Evolutionary conservation across 2,797 vertebrate genomes (phyloP).

Genomic region (Argyrosomus regius): DNA sequence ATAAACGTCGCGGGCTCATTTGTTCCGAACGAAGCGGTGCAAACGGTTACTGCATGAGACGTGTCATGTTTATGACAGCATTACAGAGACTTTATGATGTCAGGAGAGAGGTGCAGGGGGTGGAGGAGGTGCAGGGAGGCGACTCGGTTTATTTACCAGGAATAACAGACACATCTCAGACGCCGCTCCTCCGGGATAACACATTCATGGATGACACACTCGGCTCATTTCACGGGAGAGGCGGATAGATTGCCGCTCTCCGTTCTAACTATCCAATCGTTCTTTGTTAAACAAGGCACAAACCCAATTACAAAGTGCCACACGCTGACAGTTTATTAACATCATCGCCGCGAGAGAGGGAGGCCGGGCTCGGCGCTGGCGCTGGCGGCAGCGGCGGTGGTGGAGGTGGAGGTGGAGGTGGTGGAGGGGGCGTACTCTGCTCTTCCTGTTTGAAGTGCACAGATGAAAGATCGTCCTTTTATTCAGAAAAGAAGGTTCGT

Average conservation of each 20-base stretch:
- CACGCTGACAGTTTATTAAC: constrained; percentile 82
- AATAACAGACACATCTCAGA: constrained; percentile 74
- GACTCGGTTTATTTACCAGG: constrained; percentile 72
- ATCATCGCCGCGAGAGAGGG: constrained; percentile 67
- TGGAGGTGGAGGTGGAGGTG: background rate
- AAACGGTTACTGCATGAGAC: constrained; percentile 45
- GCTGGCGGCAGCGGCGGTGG: background rate
- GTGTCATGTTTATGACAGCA: constrained; percentile 74
- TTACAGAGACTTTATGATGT: constrained; percentile 76
- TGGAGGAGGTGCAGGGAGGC: background rate
- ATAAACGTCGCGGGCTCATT: constrained; percentile 51
- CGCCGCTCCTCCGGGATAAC: constrained; percentile 66
- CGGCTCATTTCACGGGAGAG: constrained; percentile 79
- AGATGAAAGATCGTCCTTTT: constrained; percentile 71
- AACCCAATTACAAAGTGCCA: constrained; percentile 84
- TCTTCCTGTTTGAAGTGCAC: constrained; percentile 71
- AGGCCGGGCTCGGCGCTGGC: constrained; percentile 26
- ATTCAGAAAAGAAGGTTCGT: constrained; percentile 42
- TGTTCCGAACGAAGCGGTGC: constrained; percentile 58
- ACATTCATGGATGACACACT: constrained; percentile 74
- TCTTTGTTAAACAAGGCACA: constrained; percentile 86
- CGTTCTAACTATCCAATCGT: constrained; percentile 81
- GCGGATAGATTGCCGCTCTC: constrained; percentile 75
- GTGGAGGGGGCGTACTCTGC: constrained; percentile 9
- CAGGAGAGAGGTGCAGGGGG: constrained; percentile 16